Base-by-base conservation (phyloP, 2,888 invertebrate species). In the Tuta absoluta region DNA sequence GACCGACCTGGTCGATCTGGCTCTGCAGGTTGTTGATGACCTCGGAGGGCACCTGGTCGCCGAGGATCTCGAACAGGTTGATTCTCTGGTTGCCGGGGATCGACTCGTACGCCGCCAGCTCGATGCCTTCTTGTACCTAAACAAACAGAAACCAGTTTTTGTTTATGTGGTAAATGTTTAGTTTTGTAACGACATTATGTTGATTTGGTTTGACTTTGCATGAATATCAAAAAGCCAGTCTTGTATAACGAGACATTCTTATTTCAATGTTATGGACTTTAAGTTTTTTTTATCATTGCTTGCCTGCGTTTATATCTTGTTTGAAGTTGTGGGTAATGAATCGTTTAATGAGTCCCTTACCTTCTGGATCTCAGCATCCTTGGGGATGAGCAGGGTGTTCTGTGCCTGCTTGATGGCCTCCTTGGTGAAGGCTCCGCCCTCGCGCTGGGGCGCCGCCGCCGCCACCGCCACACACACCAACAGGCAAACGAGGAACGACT, bases 401-500 rank as follows among this genome's bases (percentile, higher is more conserved):
- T 97, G 96, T 0, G 97, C 97, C 86, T 97, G 97, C 68, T 95
- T 94, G 84, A 97, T 97, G 62, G 97, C 97, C 81, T 97, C 97
- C 78, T 95, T 95, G 76, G 96, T 95, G 90, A 96, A 97, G 66
- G 95, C 94, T 56, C 95, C 95, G 0, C 97, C 97, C 81, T 97
- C 97, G 72, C 96, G 94, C 80, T 94, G 94, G 2, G 95, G 95
- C 63, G 92, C 93, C 19, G 94, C 94, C 14, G 86, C 78, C 60
- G 82, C 92, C 53, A 89, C 78, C 65, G 92, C 92, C 74, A 93
- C 86, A 70, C 92, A 72, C 69, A 89, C 85, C 74, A 93, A 73
- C 68, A 92, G 68, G 76, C 85, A 86, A 71, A 87, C 75, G 71
- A 90, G 80, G 68, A 87, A 78, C 65, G 80, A 78, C 75, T 87